Evolutionary conservation across 1,140 invertebrate genomes (phyloP), one percentile per base, ranked within the genome.

Genomic region (Lasaia peninsularis): DNA sequence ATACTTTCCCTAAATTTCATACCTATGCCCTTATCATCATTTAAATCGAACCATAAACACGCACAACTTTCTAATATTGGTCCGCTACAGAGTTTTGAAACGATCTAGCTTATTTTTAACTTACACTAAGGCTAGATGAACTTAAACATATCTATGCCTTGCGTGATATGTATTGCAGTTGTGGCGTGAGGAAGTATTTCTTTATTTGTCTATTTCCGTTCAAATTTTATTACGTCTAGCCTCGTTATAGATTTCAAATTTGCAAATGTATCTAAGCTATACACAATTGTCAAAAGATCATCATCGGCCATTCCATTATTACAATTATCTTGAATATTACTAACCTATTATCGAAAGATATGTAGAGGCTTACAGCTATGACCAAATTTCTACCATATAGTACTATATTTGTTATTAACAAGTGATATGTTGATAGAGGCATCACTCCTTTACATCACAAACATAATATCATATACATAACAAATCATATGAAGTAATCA

Each of bases 51-150:
- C 68, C 62, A 35, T 67, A 61, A 57, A 68, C 66, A 81, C 71
- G 82, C 80, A 87, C 84, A 87, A 87, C 81, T 87, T 87, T 88
- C 84, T 88, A 87, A 88, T 86, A 88, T 87, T 88, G 86, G 86
- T 88, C 86, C 86, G 73, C 86, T 86, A 87, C 79, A 75, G 73
- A 86, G 78, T 88, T 81, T 75, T 83, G 80, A 86, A 87, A 73
- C 75, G 79, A 78, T 69, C 82, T 86, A 85, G 73, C 80, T 87
- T 83, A 84, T 63, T 67, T 37, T 76, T 78, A 81, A 72, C 73
- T 84, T 86, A 88, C 63, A 60, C 78, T 86, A 84, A 82, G 71
- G 74, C 79, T 88, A 85, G 75, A 79, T 79, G 73, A 84, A 78
- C 78, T 77, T 82, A 85, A 74, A 82, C 69, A 71, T 73, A 73